Conservation (phyloP, 2,888 invertebrate genomes). For the Tiliacea citrago region DNA sequence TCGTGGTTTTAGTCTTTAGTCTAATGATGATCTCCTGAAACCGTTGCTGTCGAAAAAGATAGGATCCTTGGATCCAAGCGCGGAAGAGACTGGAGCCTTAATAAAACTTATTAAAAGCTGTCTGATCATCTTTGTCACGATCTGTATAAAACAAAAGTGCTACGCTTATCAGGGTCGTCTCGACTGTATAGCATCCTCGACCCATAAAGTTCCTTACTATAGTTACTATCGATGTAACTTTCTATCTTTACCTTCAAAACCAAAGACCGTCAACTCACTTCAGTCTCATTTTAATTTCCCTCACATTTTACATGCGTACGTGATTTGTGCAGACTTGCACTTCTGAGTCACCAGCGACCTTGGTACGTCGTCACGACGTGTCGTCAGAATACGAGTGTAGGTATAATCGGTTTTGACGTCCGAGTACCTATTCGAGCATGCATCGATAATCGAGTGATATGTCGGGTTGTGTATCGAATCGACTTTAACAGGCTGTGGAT, state of each 20-base stretch:
- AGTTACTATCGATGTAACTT: neutral
- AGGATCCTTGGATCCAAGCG: neutral
- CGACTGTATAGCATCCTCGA: too few species aligned
- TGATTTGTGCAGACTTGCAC: constrained; percentile 46
- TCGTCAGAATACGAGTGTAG: constrained; percentile 30
- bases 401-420: constrained; percentile 43
- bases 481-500: neutral
- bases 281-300: constrained; percentile 24
- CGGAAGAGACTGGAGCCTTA: neutral
- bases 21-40: neutral
- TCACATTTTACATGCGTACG: constrained; percentile 38
- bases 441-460: constrained; percentile 20
- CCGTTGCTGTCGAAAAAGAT: neutral
- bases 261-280: too few species aligned
- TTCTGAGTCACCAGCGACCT: constrained; percentile 41
- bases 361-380: constrained; percentile 30
- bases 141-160: neutral
- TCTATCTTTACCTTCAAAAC: constrained; percentile 3
- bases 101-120: neutral
- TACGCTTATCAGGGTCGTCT: neutral
- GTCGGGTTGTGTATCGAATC: constrained; percentile 21
- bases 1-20: neutral
- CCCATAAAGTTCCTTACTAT: neutral
- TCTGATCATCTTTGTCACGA: neutral
- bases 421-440: constrained; percentile 10